Evolutionary conservation across 2,888 invertebrate species (phyloP), one percentile per base, ranked within the genome.

Genomic region (Rhagium mordax): DNA sequence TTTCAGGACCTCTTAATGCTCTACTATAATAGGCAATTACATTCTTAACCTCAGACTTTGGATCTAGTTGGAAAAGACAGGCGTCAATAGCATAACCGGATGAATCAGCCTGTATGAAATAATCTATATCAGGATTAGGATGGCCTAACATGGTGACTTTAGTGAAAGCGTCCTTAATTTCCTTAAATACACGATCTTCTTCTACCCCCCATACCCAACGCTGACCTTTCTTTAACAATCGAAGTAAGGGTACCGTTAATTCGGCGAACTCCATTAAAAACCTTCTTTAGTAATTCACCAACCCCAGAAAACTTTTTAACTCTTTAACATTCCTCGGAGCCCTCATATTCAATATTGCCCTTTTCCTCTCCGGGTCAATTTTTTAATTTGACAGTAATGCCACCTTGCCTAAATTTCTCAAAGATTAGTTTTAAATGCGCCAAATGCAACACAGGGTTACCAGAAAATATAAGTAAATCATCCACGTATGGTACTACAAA

Each of bases 1-100:
- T 20, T 62, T 81, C 76, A 2, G 75, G 57, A 7, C 57, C 62
- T 7, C 49, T 24, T 16, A 81, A 55, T 3, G 55, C 57, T 15
- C 72, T 48, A 68, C 72, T 72, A 0, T 68, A 41, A 62, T 27
- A 74, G 3, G 66, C 62, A 16, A 77, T 64, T 0, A 65, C 27
- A 24, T 59, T 15, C 41, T 41, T 64, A 2, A 41, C 16, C 3
- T 47, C 24, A 13, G 6, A 13, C 7, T 57, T n/a, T 3, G 24
- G n/a, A 24, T 24, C 13, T 13, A 8, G 4, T 13, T 57, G 27
- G n/a, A 51, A 48, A 4, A 64, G 49, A 4, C 47, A 20, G 15
- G 48, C 64, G 6, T 49, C 64, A 13, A 64, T 3, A 47, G 4
- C 64, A 24, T 64, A 64, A 8, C 49, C 24, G 1, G 64, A 64